Base-by-base conservation (phyloP, 2,888 invertebrate species). In the Gandaritis pyraliata region DNA sequence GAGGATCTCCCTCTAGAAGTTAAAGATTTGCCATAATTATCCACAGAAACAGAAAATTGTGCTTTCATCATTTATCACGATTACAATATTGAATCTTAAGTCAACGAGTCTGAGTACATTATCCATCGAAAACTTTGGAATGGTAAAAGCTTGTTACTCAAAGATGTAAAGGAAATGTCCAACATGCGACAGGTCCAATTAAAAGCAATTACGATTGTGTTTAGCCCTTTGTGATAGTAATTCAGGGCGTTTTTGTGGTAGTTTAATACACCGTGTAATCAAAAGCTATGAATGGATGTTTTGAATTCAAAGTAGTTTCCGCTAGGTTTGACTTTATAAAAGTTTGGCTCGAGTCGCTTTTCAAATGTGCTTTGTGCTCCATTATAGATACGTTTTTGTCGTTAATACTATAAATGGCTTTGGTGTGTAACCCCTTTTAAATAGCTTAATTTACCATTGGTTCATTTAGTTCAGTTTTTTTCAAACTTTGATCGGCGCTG, bases 111-210 rank as follows among this genome's bases (percentile, higher is more conserved):
- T 18, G 7, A 54, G n/a, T 30, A 18, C 43, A 43, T 13, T 53
- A 45, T 45, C n/a, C n/a, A 8, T 11, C 5, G 11, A 23, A 18
- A 7, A 16, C 13, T 36, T 4, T 41, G 12, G n/a, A 56, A 56
- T 54, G 30, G 41, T 11, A 58, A 48, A 59, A 47, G 58, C 36
- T 48, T 46, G 45, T 36, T 45, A 33, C 18, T 46, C 33, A 45
- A 53, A 53, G 46, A 46, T 50, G 50, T 39, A 55, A 69, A 72
- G 63, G 59, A 69, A 72, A 75, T 69, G 72, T 73, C 72, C 76
- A 74, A 80, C 61, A 82, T 76, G 74, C 75, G 78, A 78, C 78
- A 78, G 72, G 70, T 74, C 70, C 81, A 85, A 85, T 86, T 85
- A 85, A 80, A 82, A 75, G 66, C 75, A 77, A 82, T 83, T 82